Evolutionary conservation across 2,888 invertebrate genomes (phyloP).

Genomic region (Euplagia quadripunctaria): DNA sequence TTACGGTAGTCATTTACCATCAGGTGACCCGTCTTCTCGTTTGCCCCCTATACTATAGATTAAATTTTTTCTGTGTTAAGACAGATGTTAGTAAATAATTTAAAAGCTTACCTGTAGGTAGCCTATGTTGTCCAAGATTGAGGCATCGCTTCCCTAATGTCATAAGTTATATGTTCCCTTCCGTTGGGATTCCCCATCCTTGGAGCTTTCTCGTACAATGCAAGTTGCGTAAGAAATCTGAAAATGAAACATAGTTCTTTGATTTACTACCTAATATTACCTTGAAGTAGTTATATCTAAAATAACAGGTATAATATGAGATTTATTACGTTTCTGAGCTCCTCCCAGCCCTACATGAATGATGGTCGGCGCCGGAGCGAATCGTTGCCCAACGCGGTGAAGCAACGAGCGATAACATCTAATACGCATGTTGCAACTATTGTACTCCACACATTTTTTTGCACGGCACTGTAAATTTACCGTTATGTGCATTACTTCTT

Average conservation of each 20-base stretch:
- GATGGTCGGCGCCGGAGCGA: conserved; percentile 43
- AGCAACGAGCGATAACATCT: conserved; percentile 55
- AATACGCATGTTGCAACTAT: conserved; percentile 52
- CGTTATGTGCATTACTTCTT: neutral
- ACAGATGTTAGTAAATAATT: too few species aligned
- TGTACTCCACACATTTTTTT: conserved; percentile 43
- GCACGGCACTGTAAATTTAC: conserved; percentile 30
- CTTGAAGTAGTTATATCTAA: neutral
- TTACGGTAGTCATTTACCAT: too few species aligned
- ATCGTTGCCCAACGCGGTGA: conserved; percentile 51
- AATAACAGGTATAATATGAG: neutral
- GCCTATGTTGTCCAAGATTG: too few species aligned
- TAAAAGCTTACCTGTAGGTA: too few species aligned
- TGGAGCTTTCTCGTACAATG: too few species aligned
- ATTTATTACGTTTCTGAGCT: neutral
- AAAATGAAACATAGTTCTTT: neutral
- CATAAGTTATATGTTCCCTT: too few species aligned
- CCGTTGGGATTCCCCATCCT: too few species aligned
- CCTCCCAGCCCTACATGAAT: conserved; percentile 36
- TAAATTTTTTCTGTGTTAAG: too few species aligned
- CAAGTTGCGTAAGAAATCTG: neutral
- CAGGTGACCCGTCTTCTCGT: too few species aligned
- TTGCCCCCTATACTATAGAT: too few species aligned
- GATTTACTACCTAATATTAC: neutral
- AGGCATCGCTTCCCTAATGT: too few species aligned